These are phyloP conservation scores for Pangasius krempfi DNA, from an alignment of 2,797 vertebrate species.

Conservation along the genomic window DNA sequence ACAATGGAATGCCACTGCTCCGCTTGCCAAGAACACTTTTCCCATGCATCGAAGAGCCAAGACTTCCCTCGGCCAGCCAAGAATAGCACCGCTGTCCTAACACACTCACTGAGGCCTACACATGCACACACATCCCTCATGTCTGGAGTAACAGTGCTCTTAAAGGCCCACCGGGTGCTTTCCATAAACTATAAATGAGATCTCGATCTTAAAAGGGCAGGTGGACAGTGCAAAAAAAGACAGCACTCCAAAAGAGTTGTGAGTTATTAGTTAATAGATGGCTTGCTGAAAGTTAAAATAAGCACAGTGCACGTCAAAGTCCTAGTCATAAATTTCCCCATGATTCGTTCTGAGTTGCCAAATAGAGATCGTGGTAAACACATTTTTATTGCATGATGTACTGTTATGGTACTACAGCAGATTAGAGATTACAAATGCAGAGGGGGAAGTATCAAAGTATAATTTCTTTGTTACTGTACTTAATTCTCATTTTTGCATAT, in stretches of 20 bases:
- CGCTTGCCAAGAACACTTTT: constrained; percentile 80
- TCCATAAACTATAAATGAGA: constrained; percentile 49
- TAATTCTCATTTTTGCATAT: not conserved
- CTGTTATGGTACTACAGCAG: not conserved
- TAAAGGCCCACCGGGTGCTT: constrained; percentile 44
- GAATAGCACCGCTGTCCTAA: constrained; percentile 71
- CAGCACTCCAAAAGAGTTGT: constrained; percentile 1
- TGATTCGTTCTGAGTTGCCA: constrained; percentile 7
- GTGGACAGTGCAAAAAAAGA: constrained; percentile 30
- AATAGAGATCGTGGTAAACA: constrained; percentile 25
- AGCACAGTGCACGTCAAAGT: constrained; percentile 1
- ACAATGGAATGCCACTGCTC: constrained; percentile 68
- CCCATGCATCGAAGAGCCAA: constrained; percentile 76
- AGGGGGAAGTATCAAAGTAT: not conserved
- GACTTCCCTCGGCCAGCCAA: constrained; percentile 76
- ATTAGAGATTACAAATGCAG: not conserved
- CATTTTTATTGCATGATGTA: not conserved
- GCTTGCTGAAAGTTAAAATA: constrained; percentile 12
- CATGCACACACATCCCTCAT: constrained; percentile 23
- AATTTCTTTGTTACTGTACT: not conserved
- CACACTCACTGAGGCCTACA: constrained; percentile 49
- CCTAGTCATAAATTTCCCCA: constrained; percentile 14
- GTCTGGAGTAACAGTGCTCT: constrained; percentile 43
- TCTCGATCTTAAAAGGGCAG: constrained; percentile 25
- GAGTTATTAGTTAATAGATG: constrained; percentile 33